Evolutionary conservation across 92 coral and sea anemone species (phyloP).

Genomic region (Porites rus): DNA sequence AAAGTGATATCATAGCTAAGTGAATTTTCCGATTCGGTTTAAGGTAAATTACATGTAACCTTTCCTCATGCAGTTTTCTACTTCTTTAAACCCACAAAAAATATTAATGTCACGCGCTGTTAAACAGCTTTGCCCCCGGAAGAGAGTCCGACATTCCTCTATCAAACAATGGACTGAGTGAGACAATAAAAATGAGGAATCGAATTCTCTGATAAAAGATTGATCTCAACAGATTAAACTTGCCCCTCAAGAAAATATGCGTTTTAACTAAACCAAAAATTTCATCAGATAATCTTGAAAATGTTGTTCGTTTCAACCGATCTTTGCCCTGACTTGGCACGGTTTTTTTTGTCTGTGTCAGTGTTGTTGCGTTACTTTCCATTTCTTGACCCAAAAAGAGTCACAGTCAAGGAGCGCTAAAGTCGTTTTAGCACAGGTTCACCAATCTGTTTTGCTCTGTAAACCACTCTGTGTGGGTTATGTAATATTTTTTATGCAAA

Average conservation of each 20-base stretch:
- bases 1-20: background rate
- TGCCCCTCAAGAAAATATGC: too few species aligned
- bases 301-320: background rate
- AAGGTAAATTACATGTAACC: background rate
- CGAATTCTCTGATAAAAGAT: too few species aligned
- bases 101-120: too few species aligned
- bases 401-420: background rate
- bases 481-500: too few species aligned
- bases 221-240: background rate
- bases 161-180: too few species aligned
- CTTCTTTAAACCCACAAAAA: background rate
- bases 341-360: background rate
- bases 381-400: background rate
- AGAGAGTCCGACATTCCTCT: too few species aligned
- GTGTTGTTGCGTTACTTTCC: background rate
- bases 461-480: too few species aligned
- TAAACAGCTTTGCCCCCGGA: too few species aligned
- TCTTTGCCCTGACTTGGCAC: slow-evolving; percentile 2
- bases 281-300: background rate
- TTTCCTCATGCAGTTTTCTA: too few species aligned
- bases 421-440: background rate
- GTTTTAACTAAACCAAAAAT: background rate
- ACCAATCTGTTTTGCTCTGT: too few species aligned
- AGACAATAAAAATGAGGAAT: too few species aligned
- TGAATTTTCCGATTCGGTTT: background rate